These are phyloP conservation scores for Phataginus tricuspis DNA, from an alignment of 2,797 vertebrate species.

Conservation along the genomic window DNA sequence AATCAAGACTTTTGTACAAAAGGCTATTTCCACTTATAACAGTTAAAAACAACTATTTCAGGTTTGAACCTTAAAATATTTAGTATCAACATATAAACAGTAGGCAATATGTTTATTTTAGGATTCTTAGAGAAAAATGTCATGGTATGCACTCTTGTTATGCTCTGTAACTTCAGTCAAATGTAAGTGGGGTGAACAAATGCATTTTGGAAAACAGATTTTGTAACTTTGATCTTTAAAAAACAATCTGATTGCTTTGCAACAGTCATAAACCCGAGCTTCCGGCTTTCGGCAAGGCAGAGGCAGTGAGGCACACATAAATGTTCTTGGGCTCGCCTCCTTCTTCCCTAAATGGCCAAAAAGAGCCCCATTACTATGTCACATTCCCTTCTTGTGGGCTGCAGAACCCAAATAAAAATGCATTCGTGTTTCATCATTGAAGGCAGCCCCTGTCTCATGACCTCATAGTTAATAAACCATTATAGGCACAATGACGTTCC, in stretches of 20 bases:
- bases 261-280: not conserved
- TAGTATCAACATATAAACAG: not conserved
- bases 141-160: not conserved
- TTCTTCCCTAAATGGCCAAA: slow-evolving; percentile 44
- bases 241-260: not conserved
- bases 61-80: slow-evolving; percentile 35
- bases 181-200: not conserved
- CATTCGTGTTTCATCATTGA: slow-evolving; percentile 60
- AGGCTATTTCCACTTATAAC: not conserved
- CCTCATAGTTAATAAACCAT: slow-evolving; percentile 43
- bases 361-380: not conserved
- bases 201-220: slow-evolving; percentile 31
- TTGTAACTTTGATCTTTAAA: not conserved
- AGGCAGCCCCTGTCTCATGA: slow-evolving; percentile 50
- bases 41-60: slow-evolving; percentile 2
- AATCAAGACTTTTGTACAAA: not conserved
- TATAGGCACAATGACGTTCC: not conserved
- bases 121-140: slow-evolving; percentile 9
- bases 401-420: slow-evolving; percentile 65
- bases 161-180: not conserved
- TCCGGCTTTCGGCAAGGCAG: not conserved
- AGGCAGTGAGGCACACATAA: not conserved
- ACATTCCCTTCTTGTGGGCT: not conserved
- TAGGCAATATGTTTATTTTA: not conserved
- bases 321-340: not conserved